Conservation (phyloP, 2,113 vertebrate genomes). For the Bos javanicus region DNA sequence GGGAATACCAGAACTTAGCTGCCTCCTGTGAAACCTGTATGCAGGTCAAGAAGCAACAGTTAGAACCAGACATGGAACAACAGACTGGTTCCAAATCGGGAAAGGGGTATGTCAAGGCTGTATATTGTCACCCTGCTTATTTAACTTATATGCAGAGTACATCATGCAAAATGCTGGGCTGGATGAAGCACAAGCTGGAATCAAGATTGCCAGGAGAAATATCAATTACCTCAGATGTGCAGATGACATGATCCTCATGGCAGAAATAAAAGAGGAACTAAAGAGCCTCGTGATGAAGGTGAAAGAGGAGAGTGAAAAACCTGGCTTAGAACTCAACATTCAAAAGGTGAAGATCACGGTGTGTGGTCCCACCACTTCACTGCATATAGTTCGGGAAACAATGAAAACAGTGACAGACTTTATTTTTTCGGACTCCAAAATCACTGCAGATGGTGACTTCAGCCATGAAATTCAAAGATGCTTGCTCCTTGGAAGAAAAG, state of each 20-base stretch:
- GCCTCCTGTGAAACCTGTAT: neutral
- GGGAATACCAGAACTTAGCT: neutral
- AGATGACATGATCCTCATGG: neutral
- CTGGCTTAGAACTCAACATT: neutral
- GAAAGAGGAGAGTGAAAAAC: neutral
- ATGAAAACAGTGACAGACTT: neutral
- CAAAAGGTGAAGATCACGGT: neutral
- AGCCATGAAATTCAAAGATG: neutral
- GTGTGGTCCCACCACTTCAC: neutral
- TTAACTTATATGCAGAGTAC: neutral
- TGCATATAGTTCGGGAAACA: neutral
- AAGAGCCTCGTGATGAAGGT: neutral
- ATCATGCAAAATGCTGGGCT: neutral
- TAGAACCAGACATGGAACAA: neutral
- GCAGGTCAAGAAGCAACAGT: neutral
- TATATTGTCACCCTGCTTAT: neutral
- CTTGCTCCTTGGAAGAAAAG: neutral
- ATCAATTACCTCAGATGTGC: neutral
- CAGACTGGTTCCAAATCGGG: neutral
- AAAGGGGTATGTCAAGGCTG: neutral
- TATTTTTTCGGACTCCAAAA: rapidly evolving
- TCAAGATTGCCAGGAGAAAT: neutral
- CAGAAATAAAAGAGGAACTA: neutral
- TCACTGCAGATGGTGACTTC: neutral
- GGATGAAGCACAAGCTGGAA: neutral